Evolutionary conservation across 2,113 vertebrate genomes (phyloP).

Genomic region (Onychostruthus taczanowskii): DNA sequence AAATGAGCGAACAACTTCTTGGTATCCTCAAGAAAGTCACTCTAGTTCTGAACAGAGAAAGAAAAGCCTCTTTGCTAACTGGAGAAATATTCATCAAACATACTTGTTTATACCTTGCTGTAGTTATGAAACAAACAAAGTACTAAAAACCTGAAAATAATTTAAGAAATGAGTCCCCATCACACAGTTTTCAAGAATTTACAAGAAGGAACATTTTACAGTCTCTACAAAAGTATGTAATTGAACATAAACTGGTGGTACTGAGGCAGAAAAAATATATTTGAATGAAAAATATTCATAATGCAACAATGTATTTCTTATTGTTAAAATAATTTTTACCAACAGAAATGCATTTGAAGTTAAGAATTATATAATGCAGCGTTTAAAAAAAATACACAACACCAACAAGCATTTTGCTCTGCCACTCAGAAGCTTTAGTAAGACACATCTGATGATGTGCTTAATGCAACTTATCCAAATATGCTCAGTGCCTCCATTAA

Average conservation of each 20-base stretch:
- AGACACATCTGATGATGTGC: neutral
- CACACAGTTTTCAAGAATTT: neutral
- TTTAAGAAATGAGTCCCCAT: neutral
- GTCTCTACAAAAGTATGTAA: neutral
- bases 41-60: neutral
- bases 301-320: neutral
- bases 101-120: neutral
- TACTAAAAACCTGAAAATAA: neutral
- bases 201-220: slow-evolving; percentile 29
- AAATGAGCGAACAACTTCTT: neutral
- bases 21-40: neutral
- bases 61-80: neutral
- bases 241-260: neutral
- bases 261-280: too few relatives aligned
- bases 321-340: neutral
- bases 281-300: neutral
- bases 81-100: neutral
- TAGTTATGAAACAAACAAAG: neutral
- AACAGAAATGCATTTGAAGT: neutral
- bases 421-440: neutral
- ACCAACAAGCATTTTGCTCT: neutral
- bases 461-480: neutral
- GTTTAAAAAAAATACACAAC: neutral
- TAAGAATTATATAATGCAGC: neutral
- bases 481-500: neutral